phyloP scores from a whole-genome alignment of 1,140 invertebrate genomes.

The Drosophila carrolli region DNA sequence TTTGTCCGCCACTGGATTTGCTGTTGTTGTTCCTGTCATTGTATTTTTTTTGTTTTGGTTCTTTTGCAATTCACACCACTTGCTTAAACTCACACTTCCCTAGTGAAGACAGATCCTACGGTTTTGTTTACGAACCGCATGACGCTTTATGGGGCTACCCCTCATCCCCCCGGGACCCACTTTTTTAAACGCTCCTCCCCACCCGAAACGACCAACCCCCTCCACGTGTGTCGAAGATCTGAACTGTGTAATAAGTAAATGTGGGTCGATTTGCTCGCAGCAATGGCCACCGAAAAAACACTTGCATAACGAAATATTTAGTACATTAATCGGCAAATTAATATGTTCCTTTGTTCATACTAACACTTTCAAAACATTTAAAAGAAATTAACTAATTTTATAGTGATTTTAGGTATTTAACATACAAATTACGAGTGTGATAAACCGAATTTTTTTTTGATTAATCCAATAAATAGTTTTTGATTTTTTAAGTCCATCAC shows the following conservation, averaged over 20 bases:
- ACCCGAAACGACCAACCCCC: neutral
- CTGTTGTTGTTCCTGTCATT: constrained; percentile 18
- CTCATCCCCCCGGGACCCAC: constrained; percentile 1
- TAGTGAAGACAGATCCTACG: constrained; percentile 27
- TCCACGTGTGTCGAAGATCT: constrained; percentile 43
- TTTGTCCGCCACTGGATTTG: constrained; percentile 61
- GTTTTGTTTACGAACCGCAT: constrained; percentile 67
- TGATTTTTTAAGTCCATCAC: no score
- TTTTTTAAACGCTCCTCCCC: neutral
- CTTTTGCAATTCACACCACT: constrained; percentile 70
- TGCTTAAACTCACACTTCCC: constrained; percentile 6
- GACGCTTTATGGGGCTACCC: constrained; percentile 58
- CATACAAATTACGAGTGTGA: no score
- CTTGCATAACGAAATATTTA: neutral
- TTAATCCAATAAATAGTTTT: no score
- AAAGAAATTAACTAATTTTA: no score
- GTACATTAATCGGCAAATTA: neutral
- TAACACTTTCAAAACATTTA: no score
- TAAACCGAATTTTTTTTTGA: no score
- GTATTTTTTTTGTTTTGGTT: constrained; percentile 8
- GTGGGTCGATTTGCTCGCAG: constrained; percentile 49
- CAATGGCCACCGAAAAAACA: neutral
- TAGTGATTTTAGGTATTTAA: no score
- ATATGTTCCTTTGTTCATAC: no score
- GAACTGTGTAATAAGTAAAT: constrained; percentile 58